Evolutionary conservation across 2,797 vertebrate genomes (phyloP).

Genomic region (Pantherophis alleghaniensis): DNA sequence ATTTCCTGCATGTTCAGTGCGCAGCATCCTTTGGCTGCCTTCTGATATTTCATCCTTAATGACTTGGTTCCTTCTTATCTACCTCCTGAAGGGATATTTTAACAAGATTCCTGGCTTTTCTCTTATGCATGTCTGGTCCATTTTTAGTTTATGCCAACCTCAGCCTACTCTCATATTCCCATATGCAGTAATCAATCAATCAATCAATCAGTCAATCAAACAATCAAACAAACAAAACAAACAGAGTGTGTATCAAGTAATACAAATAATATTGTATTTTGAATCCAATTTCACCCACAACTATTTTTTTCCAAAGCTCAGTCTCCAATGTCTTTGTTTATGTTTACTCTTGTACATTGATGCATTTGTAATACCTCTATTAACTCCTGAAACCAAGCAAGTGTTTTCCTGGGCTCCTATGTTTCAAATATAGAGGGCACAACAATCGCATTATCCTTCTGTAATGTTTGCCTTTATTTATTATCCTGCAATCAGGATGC

Average conservation of each 20-base stretch:
- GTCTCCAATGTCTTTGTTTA: not conserved
- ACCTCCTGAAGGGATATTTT: not conserved
- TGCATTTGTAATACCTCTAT: not conserved
- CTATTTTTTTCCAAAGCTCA: not conserved
- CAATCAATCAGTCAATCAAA: not conserved
- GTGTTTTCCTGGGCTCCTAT: not conserved
- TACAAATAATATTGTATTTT: not conserved
- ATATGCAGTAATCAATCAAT: not conserved
- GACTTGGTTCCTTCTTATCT: not conserved
- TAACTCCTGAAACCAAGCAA: not conserved
- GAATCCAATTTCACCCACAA: not conserved
- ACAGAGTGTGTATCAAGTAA: not conserved
- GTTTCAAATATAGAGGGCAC: not conserved
- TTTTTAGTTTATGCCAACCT: not conserved
- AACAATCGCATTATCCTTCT: not conserved
- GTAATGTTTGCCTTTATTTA: not conserved
- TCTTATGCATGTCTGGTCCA: not conserved
- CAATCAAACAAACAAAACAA: not conserved
- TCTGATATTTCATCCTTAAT: not conserved
- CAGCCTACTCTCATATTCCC: not conserved
- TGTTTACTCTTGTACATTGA: not conserved
- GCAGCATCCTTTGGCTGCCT: not conserved
- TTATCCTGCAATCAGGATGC: not conserved
- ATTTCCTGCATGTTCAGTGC: not conserved
- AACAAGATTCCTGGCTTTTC: not conserved